A percentile compares a stretch with the other conserved stretches of the same genome.
Conservation (phyloP, 2,113 vertebrate genomes). For the Coreoperca whiteheadi region DNA sequence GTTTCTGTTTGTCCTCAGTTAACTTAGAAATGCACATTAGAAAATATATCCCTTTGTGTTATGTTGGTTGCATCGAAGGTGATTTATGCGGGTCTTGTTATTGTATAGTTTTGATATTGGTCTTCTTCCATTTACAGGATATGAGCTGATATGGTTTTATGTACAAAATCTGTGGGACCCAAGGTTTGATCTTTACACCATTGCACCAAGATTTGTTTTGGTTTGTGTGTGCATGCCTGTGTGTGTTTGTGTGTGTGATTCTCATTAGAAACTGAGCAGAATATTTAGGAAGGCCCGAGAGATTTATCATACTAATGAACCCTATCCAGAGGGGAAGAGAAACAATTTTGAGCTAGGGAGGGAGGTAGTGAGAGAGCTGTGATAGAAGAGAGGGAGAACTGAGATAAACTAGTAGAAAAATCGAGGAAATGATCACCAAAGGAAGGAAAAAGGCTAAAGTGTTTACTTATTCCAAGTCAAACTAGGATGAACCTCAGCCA, state of each 20-base stretch:
- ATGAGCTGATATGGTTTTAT: slow-evolving; percentile 22
- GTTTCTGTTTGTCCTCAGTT: background rate
- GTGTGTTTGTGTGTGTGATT: slow-evolving; percentile 13
- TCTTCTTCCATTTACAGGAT: slow-evolving; percentile 16
- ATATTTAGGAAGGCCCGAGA: slow-evolving; percentile 66
- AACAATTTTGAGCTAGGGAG: slow-evolving; percentile 33
- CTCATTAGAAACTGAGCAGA: slow-evolving; percentile 66
- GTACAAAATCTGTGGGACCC: slow-evolving; percentile 28
- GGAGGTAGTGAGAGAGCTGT: slow-evolving; percentile 1
- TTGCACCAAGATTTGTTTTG: slow-evolving; percentile 56
- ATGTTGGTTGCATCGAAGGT: background rate
- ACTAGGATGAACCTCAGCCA: slow-evolving; percentile 31
- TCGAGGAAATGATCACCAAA: slow-evolving; percentile 21
- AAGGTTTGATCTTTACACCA: slow-evolving; percentile 44
- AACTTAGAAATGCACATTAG: background rate
- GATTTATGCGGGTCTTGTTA: background rate
- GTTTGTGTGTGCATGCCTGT: slow-evolving; percentile 22
- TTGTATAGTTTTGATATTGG: slow-evolving; percentile 1
- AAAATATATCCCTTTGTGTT: background rate
- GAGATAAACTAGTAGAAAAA: slow-evolving; percentile 19
- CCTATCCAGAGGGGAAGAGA: slow-evolving; percentile 60
- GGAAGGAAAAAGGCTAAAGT: slow-evolving; percentile 4
- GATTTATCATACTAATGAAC: slow-evolving; percentile 81
- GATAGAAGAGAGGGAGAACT: slow-evolving; percentile 18
- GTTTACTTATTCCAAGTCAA: slow-evolving; percentile 40